A percentile compares a stretch with the other conserved stretches of the same genome.
These are phyloP conservation scores for Vicugna pacos DNA, from an alignment of 2,113 vertebrate genomes.

Conservation along the genomic window DNA sequence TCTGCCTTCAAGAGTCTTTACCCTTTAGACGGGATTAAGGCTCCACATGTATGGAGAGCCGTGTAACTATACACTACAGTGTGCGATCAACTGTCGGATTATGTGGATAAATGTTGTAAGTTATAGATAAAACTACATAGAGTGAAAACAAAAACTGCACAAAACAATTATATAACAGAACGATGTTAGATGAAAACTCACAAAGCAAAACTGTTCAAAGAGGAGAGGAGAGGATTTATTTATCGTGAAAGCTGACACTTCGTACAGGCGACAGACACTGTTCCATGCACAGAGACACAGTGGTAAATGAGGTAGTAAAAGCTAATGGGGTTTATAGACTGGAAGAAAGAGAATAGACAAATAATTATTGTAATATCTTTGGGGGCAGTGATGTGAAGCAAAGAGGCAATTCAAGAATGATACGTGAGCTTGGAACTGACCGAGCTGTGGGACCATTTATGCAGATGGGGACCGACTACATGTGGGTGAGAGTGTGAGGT, in stretches of 20 bases:
- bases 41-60: not conserved
- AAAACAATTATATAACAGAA: not conserved
- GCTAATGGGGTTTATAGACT: not conserved
- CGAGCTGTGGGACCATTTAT: not conserved
- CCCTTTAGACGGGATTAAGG: not conserved
- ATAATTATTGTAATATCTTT: not conserved
- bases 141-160: not conserved
- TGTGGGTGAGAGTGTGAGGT: not conserved
- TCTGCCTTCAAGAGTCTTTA: not conserved
- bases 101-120: not conserved
- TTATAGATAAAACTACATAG: not conserved
- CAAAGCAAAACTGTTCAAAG: not conserved
- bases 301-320: not conserved
- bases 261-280: not conserved
- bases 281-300: not conserved
- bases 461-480: not conserved
- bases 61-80: not conserved
- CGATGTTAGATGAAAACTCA: not conserved
- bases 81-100: not conserved
- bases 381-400: not conserved
- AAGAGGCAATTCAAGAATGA: not conserved
- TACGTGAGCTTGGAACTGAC: not conserved
- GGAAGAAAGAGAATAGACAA: not conserved
- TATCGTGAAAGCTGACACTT: not conserved
- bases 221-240: not conserved